These are phyloP conservation scores for Numenius phaeopus DNA, from an alignment of 2,797 vertebrate genomes.

Conservation along the genomic window DNA sequence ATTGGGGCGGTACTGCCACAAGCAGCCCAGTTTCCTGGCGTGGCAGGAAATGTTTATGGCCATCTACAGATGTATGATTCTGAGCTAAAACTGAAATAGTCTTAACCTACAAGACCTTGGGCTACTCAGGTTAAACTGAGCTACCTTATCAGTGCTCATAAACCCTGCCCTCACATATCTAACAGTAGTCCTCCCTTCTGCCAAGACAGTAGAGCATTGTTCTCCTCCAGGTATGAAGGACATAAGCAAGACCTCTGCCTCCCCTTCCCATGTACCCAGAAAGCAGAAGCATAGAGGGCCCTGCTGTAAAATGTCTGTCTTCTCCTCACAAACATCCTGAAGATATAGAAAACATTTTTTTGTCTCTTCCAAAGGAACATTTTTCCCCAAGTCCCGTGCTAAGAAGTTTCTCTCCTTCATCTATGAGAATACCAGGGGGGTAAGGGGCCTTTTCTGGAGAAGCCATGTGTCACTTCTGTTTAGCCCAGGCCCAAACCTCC, in stretches of 20 bases:
- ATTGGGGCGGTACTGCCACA: not conserved
- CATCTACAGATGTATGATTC: not conserved
- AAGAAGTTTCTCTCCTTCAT: not conserved
- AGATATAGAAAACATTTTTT: not conserved
- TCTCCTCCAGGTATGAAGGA: not conserved
- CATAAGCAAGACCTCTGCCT: not conserved
- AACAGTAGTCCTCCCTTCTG: not conserved
- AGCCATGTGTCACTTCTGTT: accelerated
- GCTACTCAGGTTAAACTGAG: not conserved
- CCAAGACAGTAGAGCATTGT: conserved; percentile 23
- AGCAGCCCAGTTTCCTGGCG: not conserved
- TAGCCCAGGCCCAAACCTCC: not conserved
- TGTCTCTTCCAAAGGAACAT: not conserved
- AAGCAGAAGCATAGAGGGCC: not conserved
- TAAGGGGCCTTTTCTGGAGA: not conserved
- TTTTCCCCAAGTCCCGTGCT: not conserved
- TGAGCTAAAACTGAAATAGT: not conserved
- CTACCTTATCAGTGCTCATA: conserved; percentile 48
- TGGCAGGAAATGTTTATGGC: not conserved
- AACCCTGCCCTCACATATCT: conserved; percentile 19
- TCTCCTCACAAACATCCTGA: not conserved
- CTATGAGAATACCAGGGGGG: not conserved
- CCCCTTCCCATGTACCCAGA: not conserved
- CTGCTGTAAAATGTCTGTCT: not conserved
- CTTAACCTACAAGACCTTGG: not conserved